A percentile compares a stretch with the other conserved stretches of the same genome.
phyloP scores from a whole-genome alignment of 1,140 invertebrate genomes.

The Steinernema khuongi region DNA sequence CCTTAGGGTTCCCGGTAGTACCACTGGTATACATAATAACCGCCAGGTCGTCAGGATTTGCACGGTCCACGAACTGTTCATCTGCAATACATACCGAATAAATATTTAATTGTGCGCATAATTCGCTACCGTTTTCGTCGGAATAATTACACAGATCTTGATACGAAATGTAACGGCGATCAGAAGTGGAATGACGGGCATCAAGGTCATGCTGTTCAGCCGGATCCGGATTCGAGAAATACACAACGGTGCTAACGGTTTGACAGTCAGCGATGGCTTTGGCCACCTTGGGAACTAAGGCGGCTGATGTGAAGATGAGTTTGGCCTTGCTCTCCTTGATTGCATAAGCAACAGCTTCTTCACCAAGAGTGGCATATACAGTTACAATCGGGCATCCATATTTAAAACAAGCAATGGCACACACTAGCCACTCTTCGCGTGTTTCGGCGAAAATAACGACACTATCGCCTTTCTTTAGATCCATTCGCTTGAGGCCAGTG shows the following conservation, averaged over 20 bases:
- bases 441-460: conserved; percentile 94
- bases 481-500: conserved; percentile 67
- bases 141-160: not conserved
- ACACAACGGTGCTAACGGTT: conserved; percentile 46
- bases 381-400: conserved; percentile 88
- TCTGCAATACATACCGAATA: not conserved
- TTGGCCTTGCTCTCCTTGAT: conserved; percentile 91
- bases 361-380: conserved; percentile 89
- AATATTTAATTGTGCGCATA: too few species aligned
- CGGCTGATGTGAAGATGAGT: conserved; percentile 53
- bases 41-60: conserved; percentile 70
- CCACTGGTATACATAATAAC: conserved; percentile 95
- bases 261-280: conserved; percentile 38
- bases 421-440: conserved; percentile 89
- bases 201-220: not conserved
- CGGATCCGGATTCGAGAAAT: conserved; percentile 47
- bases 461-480: conserved; percentile 68
- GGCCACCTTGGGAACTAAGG: conserved; percentile 48
- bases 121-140: not conserved
- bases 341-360: conserved; percentile 87
- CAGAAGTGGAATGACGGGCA: not conserved
- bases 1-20: conserved; percentile 81
- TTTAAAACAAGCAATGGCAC: conserved; percentile 85
- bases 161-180: not conserved
- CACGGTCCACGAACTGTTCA: conserved; percentile 7